A percentile compares a stretch with the other conserved stretches of the same genome.
Evolutionary conservation across 2,113 vertebrate species (phyloP).

Genomic region (Paralichthys olivaceus): DNA sequence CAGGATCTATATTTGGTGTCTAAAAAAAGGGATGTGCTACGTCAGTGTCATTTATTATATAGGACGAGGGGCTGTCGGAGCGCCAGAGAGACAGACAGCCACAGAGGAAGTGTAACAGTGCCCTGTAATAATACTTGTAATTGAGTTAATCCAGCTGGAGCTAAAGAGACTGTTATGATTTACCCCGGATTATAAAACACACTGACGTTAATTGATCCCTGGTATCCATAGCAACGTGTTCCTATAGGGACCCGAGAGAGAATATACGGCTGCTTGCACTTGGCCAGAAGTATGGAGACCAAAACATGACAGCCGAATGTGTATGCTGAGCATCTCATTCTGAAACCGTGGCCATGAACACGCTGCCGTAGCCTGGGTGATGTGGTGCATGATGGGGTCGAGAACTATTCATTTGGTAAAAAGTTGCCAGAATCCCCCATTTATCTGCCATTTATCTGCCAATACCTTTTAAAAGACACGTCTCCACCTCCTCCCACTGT

Average conservation of each 20-base stretch:
- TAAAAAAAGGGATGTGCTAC: conserved; percentile 23
- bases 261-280: conserved; percentile 9
- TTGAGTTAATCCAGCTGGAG: conserved; percentile 74
- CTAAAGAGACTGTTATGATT: conserved; percentile 78
- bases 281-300: not conserved
- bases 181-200: conserved; percentile 86
- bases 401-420: no score
- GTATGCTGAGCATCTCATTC: not conserved
- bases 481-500: no score
- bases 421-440: no score
- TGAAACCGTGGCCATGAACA: not conserved
- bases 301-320: not conserved
- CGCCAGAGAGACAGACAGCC: conserved; percentile 15
- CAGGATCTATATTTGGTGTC: conserved; percentile 61
- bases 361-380: no score
- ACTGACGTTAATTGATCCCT: conserved; percentile 79
- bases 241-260: conserved; percentile 72
- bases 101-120: conserved; percentile 52
- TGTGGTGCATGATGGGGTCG: no score
- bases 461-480: no score
- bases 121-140: conserved; percentile 72
- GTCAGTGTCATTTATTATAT: conserved; percentile 57
- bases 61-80: conserved; percentile 25
- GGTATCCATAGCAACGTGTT: conserved; percentile 86
- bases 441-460: no score